Base-by-base conservation (phyloP, 2,797 vertebrate genomes). In the Salarias fasciatus region DNA sequence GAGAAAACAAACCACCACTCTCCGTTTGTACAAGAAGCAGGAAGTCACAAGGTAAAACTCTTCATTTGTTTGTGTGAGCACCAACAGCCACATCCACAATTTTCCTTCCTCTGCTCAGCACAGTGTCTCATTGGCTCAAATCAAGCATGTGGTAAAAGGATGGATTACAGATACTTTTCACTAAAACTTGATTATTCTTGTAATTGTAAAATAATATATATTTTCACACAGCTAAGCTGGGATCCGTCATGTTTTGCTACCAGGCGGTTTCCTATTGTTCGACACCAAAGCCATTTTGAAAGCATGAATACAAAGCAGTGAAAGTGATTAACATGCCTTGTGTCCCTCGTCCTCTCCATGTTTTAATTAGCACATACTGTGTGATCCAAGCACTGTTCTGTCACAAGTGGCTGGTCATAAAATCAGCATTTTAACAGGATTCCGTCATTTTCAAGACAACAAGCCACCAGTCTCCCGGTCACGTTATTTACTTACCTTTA, bases 1-100 rank as follows among this genome's bases (percentile, higher is more conserved):
- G 92, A 94, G 94, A 83, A 95, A 94, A 52, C 93, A 94, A 61
- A 53, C 73, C 1, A 59, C 90, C 63, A 88, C 87, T 28, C 93
- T 95, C 29, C 89, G 57, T 69, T 78, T 83, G 1, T 95, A 92
- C 87, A 82, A 88, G 74, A 92, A 94, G 72, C 93, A 89, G 61
- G 93, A 94, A 71, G 86, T 80, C 11, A 88, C 63, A 47, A 96
- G 97, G 97, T 99, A 70, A 93, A 92, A 89, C 64, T 37, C 11
- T n/a, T 35, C 56, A 8, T 48, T 2, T 53, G 36, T 56, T 10
- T 58, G 28, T 36, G 44, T 13, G 12, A 46, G 38, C 6, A 14
- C 29, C 56, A 11, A 35, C 6, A 35, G 6, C 33, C 9, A 9
- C 33, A 24, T 24, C n/a, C n/a, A n/a, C n/a, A n/a, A n/a, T n/a